phyloP scores from a whole-genome alignment of 2,113 vertebrate species.

The Rhegmatorhina hoffmannsi region DNA sequence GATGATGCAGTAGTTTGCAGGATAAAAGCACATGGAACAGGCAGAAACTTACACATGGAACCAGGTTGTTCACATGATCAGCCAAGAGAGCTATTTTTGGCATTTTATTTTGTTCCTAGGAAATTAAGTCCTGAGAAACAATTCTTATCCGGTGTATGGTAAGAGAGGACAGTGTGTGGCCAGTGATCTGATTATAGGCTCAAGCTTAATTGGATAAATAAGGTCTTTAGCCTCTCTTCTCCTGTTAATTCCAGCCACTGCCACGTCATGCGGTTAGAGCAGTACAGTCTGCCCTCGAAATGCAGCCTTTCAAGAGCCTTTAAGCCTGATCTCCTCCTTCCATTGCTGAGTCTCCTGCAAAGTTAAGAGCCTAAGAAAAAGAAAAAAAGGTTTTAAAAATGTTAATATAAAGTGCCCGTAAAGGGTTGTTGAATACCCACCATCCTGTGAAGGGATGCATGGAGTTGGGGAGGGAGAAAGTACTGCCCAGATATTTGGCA shows the following conservation, averaged over 20 bases:
- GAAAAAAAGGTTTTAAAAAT: neutral
- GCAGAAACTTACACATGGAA: neutral
- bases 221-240: neutral
- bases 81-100: neutral
- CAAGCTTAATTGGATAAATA: neutral
- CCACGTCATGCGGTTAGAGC: neutral
- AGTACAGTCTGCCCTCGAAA: neutral
- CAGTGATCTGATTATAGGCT: slow-evolving; percentile 16
- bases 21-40: neutral
- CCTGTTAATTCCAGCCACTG: neutral
- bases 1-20: neutral
- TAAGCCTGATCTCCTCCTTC: neutral
- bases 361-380: neutral
- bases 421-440: neutral
- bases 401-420: neutral
- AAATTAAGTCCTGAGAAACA: neutral
- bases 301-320: neutral
- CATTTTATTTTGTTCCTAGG: neutral
- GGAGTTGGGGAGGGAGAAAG: accelerated
- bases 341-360: neutral
- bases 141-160: neutral
- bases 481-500: neutral
- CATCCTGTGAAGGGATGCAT: neutral
- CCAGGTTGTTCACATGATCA: neutral
- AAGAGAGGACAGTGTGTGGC: neutral